Conservation (phyloP, 2,113 vertebrate genomes). For the Parus major region DNA sequence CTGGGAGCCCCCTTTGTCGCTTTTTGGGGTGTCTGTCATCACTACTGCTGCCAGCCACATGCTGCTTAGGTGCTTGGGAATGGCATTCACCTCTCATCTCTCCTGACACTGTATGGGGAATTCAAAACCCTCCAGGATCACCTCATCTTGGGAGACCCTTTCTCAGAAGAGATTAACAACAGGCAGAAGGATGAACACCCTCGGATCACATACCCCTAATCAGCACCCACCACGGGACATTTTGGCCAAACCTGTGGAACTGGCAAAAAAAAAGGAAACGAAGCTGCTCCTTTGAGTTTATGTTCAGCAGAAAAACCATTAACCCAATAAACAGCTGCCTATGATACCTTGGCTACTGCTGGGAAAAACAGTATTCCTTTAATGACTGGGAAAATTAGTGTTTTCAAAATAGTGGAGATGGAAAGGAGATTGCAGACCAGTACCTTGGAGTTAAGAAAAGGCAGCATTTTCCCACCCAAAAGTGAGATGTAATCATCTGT, state of each 20-base stretch:
- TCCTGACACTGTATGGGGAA: not conserved
- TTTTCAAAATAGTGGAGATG: not conserved
- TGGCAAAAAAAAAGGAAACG: not conserved
- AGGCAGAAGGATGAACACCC: not conserved
- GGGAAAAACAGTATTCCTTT: not conserved
- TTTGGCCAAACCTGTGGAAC: not conserved
- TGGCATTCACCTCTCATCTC: not conserved
- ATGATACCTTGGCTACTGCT: not conserved
- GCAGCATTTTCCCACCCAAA: not conserved
- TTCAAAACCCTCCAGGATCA: not conserved
- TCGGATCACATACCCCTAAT: fast-evolving
- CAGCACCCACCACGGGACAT: not conserved
- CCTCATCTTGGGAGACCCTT: not conserved
- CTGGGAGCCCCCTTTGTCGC: not conserved
- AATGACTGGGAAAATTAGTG: not conserved
- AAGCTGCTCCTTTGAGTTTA: not conserved
- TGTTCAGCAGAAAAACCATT: not conserved
- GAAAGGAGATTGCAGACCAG: not conserved
- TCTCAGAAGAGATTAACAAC: not conserved
- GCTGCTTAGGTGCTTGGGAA: not conserved
- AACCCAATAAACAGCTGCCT: not conserved
- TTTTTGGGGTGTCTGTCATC: not conserved
- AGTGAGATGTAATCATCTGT: not conserved
- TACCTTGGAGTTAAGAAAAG: not conserved
- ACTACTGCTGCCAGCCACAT: not conserved